Conservation (phyloP, 1,140 invertebrate species). For the Polypedilum pembai region DNA sequence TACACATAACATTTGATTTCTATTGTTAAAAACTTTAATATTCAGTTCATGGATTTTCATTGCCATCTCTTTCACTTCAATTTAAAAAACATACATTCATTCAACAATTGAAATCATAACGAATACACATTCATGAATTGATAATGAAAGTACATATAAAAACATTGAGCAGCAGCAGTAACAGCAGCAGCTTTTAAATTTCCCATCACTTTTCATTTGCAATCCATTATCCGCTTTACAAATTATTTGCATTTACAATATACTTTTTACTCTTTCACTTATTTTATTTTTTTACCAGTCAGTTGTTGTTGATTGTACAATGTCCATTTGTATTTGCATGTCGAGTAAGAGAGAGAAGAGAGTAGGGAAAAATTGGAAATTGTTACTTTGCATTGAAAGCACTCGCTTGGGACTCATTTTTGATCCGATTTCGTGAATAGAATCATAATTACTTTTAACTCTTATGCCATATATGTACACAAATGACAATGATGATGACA, state of each 20-base stretch:
- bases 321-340: not conserved
- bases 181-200: not conserved
- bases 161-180: not conserved
- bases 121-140: too few species aligned
- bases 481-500: not conserved
- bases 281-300: not conserved
- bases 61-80: too few species aligned
- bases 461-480: not conserved
- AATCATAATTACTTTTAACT: not conserved
- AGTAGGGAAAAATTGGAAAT: not conserved
- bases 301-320: too few species aligned
- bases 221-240: constrained; percentile 17
- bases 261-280: not conserved
- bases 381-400: not conserved
- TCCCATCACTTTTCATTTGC: not conserved
- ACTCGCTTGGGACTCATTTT: not conserved
- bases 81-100: too few species aligned
- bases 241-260: constrained; percentile 7
- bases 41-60: too few species aligned
- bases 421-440: constrained; percentile 11
- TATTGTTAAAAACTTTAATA: too few species aligned
- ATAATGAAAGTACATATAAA: too few species aligned
- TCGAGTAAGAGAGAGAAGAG: not conserved
- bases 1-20: too few species aligned
- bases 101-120: too few species aligned